Evolutionary conservation across 2,888 invertebrate species (phyloP).

Genomic region (Arrhopalites spinosus): DNA sequence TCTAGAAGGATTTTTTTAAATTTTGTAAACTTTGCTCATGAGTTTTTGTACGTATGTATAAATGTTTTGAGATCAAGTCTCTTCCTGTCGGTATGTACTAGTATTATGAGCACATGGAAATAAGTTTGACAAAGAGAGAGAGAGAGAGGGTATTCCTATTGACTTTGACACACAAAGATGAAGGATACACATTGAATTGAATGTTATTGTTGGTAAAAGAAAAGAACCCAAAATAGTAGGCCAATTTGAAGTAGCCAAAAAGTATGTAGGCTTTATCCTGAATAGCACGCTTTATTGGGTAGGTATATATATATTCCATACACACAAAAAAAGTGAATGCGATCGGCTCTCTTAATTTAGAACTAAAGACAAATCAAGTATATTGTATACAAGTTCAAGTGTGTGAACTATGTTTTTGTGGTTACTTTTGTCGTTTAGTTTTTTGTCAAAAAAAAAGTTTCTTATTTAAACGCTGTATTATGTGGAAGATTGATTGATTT

Average conservation of each 20-base stretch:
- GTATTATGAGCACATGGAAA: no score
- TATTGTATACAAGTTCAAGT: neutral
- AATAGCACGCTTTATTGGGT: neutral
- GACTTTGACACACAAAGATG: neutral
- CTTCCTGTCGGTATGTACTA: no score
- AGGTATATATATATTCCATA: neutral
- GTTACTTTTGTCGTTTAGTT: neutral
- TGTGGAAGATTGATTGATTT: no score
- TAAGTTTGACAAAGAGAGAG: no score
- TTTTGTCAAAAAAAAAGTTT: no score
- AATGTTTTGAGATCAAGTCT: no score
- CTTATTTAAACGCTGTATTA: no score
- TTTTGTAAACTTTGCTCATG: no score
- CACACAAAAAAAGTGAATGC: constrained; percentile 3
- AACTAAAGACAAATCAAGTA: constrained; percentile 10
- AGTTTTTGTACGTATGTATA: no score
- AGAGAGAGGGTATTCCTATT: no score
- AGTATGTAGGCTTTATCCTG: neutral
- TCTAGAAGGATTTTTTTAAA: no score
- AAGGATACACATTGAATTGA: neutral
- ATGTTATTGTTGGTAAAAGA: no score
- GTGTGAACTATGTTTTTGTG: neutral
- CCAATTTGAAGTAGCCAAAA: neutral
- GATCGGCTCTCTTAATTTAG: constrained; percentile 20
- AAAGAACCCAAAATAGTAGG: neutral